Evolutionary conservation across 1,140 invertebrate genomes (phyloP), one percentile per base, ranked within the genome.

Genomic region (Ostrea edulis): DNA sequence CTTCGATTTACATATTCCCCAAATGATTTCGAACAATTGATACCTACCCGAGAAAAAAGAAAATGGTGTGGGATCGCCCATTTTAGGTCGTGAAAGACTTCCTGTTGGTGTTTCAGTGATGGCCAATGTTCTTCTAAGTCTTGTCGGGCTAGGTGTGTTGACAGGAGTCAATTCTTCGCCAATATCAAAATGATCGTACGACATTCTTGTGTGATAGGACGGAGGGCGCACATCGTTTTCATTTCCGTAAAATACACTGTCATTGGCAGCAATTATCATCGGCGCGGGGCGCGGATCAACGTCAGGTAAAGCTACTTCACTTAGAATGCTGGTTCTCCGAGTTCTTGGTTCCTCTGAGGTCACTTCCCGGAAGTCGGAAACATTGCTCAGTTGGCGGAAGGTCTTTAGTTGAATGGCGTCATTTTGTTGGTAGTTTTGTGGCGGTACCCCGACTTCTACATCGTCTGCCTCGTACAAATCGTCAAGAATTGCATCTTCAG

Each of bases 401-500:
- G 51, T n/a, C 51, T 77, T 77, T 4, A 77, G 29, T 77, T 35
- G 25, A 9, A 77, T 25, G 1, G 4, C 8, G 12, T 35, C 68
- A 14, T 77, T 77, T 29, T 77, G 12, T 25, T 29, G 25, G 29
- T 77, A 35, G 29, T 35, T 25, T 12, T 77, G 68, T 35, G 68
- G 25, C 12, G 68, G 68, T 29, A 14, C 68, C 2, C 68, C 68
- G 25, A 77, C 17, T 25, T 77, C 68, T 0, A 77, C 2, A 9
- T 77, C 68, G 2, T 77, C 68, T 77, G 68, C 68, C 35, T 77
- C 68, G 22, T 77, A 77, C 68, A 77, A 77, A 77, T 77, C 68
- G 14, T 77, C 25, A 12, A 77, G 25, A 29, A 17, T 77, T 22
- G 35, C 29, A 12, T 77, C 68, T 35, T 77, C 68, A 11, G 22